These are phyloP conservation scores for Podarcis lilfordi DNA, from an alignment of 2,797 vertebrate species.

Conservation along the genomic window DNA sequence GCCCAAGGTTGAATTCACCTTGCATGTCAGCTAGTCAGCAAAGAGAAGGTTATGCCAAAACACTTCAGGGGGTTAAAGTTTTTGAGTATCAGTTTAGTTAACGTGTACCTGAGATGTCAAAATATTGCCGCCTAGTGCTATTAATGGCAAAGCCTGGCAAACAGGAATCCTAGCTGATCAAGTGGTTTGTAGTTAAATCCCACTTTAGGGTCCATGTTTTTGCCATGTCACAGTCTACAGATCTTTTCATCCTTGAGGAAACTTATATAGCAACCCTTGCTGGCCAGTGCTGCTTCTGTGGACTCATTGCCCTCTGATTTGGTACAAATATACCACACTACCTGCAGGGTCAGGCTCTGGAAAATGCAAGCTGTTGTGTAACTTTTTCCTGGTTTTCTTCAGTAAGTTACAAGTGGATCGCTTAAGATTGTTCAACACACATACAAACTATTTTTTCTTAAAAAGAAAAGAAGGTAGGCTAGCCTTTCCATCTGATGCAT, in stretches of 20 bases:
- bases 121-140: slow-evolving; percentile 28
- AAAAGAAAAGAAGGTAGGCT: not conserved
- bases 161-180: not conserved
- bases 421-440: too few species aligned
- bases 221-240: not conserved
- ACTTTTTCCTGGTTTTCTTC: not conserved
- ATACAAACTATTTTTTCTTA: too few species aligned
- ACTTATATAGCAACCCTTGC: too few species aligned
- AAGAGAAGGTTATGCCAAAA: not conserved
- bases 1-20: not conserved
- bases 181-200: not conserved
- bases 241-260: not conserved
- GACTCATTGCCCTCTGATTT: not conserved
- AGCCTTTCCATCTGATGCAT: not conserved
- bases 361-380: not conserved
- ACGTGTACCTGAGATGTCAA: not conserved
- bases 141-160: not conserved
- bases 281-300: not conserved
- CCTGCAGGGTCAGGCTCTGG: not conserved
- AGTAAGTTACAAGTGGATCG: not conserved
- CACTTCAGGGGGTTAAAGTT: not conserved
- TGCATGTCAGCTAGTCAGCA: not conserved
- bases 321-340: not conserved
- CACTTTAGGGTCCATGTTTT: not conserved
- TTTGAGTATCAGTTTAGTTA: not conserved